Evolutionary conservation across 2,797 vertebrate genomes (phyloP).

Genomic region (Thripadectes ignobilis): DNA sequence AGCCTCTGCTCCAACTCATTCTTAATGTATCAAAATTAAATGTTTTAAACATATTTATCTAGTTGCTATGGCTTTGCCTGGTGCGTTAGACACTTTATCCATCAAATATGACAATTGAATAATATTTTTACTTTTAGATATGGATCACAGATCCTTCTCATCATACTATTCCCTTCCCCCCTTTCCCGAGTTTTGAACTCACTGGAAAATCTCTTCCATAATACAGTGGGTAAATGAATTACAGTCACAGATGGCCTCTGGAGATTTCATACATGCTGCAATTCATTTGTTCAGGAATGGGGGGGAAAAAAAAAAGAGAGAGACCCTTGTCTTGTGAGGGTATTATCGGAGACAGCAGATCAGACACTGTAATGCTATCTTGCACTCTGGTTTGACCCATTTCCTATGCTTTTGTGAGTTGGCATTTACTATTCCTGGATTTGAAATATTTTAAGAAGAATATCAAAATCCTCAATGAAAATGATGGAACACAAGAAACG

Average conservation of each 20-base stretch:
- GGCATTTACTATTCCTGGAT: constrained; percentile 51
- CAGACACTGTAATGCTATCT: constrained; percentile 54
- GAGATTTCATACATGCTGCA: constrained; percentile 65
- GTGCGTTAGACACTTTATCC: constrained; percentile 57
- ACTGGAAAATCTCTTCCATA: constrained; percentile 51
- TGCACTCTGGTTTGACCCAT: constrained; percentile 17
- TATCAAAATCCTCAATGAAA: background rate
- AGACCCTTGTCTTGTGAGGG: background rate
- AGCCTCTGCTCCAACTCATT: constrained; percentile 21
- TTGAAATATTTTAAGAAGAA: constrained; percentile 24
- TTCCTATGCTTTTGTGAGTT: constrained; percentile 63
- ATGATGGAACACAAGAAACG: background rate
- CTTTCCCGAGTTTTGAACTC: constrained; percentile 22
- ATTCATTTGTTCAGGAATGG: constrained; percentile 42
- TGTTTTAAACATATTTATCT: constrained; percentile 58
- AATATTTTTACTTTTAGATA: constrained; percentile 75
- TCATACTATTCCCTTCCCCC: background rate
- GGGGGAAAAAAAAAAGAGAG: background rate
- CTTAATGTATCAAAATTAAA: constrained; percentile 58
- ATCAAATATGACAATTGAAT: constrained; percentile 69
- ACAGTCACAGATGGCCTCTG: constrained; percentile 55
- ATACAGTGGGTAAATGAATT: constrained; percentile 42
- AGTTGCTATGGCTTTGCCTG: constrained; percentile 67
- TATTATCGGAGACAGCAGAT: constrained; percentile 66
- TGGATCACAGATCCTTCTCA: constrained; percentile 61